Conservation (phyloP, 2,113 vertebrate genomes). For the Eurypyga helias region DNA sequence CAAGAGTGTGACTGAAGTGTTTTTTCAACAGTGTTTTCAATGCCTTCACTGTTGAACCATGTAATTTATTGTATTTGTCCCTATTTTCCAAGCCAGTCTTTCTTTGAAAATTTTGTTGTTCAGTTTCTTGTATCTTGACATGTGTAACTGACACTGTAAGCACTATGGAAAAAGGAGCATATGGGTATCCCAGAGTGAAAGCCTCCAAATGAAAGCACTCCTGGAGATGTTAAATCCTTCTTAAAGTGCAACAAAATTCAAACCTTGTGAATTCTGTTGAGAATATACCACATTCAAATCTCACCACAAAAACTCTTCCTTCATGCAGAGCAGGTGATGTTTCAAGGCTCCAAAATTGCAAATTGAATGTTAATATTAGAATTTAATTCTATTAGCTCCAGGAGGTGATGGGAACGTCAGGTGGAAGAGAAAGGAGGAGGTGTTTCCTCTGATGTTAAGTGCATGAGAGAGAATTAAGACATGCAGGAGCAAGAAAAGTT, state of each 20-base stretch:
- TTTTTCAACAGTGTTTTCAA: background rate
- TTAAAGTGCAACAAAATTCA: background rate
- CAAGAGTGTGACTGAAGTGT: background rate
- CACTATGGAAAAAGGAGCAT: background rate
- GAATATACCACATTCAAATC: background rate
- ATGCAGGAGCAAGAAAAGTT: background rate
- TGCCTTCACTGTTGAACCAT: fast-evolving
- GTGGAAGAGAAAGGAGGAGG: background rate
- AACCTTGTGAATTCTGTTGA: background rate
- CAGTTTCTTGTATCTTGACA: background rate
- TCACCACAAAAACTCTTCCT: background rate
- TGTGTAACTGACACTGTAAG: background rate
- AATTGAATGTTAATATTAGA: background rate
- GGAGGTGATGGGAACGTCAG: background rate
- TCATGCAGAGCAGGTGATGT: background rate
- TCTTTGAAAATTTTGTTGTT: background rate
- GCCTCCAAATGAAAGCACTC: background rate
- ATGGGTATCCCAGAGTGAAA: background rate
- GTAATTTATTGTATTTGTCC: background rate
- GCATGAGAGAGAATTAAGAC: background rate
- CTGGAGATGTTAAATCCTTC: background rate
- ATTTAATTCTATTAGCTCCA: background rate
- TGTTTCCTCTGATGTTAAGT: background rate
- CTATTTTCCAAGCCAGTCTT: background rate
- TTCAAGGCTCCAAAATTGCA: background rate